Evolutionary conservation across 2,113 vertebrate genomes (phyloP).

Genomic region (Galeopterus variegatus): DNA sequence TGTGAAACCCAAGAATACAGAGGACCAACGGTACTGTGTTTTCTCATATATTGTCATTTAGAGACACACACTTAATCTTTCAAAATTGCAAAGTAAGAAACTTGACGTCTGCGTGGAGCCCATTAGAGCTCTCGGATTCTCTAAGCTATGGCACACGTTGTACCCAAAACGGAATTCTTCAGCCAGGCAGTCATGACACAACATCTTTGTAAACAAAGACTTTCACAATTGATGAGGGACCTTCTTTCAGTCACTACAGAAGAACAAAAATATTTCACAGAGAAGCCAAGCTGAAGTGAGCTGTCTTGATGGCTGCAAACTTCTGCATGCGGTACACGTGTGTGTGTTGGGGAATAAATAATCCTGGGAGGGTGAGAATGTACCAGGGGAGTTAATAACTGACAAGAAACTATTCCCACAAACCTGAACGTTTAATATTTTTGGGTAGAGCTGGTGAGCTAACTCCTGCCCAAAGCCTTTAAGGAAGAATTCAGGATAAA

Average conservation of each 20-base stretch:
- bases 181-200: background rate
- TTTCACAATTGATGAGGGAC: background rate
- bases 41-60: background rate
- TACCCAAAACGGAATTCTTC: background rate
- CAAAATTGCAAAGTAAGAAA: background rate
- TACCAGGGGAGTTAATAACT: background rate
- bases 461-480: background rate
- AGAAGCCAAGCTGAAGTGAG: background rate
- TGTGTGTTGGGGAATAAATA: fast-evolving
- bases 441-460: background rate
- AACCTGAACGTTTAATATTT: background rate
- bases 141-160: fast-evolving
- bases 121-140: background rate
- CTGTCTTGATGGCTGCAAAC: fast-evolving
- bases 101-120: background rate
- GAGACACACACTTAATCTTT: background rate
- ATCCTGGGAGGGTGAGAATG: background rate
- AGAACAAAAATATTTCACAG: background rate
- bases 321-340: background rate
- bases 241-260: background rate
- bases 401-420: background rate
- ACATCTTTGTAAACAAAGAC: background rate
- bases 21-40: background rate
- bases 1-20: no score
- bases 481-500: background rate